Evolutionary conservation across 2,113 vertebrate species (phyloP).

Genomic region (Chionomys nivalis): DNA sequence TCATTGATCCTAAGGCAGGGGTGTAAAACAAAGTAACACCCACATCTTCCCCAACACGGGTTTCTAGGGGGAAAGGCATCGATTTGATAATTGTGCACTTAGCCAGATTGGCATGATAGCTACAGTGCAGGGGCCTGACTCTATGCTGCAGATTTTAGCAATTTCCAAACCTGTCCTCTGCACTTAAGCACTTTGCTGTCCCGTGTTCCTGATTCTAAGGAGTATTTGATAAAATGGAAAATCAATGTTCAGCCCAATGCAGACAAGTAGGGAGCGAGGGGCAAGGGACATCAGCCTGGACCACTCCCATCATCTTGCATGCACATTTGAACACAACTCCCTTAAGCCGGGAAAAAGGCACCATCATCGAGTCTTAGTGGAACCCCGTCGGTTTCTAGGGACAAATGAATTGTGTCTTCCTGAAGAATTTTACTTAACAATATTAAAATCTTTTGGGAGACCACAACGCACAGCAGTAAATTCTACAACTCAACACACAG

Average conservation of each 20-base stretch:
- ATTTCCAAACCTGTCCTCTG: background rate
- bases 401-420: background rate
- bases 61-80: background rate
- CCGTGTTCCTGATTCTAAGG: background rate
- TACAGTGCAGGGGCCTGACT: background rate
- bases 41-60: background rate
- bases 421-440: background rate
- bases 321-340: background rate
- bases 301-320: too few species aligned
- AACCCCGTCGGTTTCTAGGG: background rate
- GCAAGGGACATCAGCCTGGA: background rate
- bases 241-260: background rate
- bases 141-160: too few species aligned
- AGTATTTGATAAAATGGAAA: conserved; percentile 55
- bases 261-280: background rate
- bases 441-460: background rate
- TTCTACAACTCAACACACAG: background rate
- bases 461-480: background rate
- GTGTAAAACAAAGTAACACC: background rate
- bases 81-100: background rate
- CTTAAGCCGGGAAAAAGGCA: background rate
- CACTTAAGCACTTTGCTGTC: background rate
- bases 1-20: background rate
- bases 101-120: background rate
- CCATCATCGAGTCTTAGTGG: background rate